Percentiles rank a stretch among this genome's conserved stretches.
Conservation (phyloP, 2,113 vertebrate species). For the Coracopsis vasa region DNA sequence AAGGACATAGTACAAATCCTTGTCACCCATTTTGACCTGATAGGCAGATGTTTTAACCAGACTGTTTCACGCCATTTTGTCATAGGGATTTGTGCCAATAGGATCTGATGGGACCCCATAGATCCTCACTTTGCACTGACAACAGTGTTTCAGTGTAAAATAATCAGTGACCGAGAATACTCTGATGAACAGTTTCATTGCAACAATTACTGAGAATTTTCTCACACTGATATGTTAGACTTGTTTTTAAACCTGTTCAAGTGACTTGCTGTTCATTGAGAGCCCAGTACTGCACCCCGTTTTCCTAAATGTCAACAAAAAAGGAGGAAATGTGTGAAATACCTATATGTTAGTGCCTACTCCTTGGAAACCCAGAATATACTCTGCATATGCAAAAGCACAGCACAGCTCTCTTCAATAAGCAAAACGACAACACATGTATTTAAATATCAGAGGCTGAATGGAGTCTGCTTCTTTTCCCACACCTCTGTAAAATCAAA, state of each 20-base stretch:
- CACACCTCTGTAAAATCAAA: conserved; percentile 79
- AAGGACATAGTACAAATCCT: not conserved
- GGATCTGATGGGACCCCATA: not conserved
- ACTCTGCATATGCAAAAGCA: not conserved
- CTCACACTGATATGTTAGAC: not conserved
- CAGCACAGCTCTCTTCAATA: conserved; percentile 44
- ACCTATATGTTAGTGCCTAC: not conserved
- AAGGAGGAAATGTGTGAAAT: not conserved
- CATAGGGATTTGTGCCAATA: not conserved
- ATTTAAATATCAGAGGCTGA: conserved; percentile 69
- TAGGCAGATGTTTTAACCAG: not conserved
- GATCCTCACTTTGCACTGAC: not conserved
- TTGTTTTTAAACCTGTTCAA: not conserved
- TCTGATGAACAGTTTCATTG: not conserved
- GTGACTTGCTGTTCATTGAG: not conserved
- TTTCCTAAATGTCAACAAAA: not conserved
- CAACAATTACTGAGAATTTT: not conserved
- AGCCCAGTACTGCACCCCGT: not conserved
- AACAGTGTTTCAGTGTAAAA: not conserved
- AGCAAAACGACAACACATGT: conserved; percentile 59
- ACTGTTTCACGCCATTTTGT: not conserved
- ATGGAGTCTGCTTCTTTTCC: conserved; percentile 70
- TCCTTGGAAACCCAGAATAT: not conserved
- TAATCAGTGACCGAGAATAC: not conserved
- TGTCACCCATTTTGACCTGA: not conserved